Evolutionary conservation across 2,888 invertebrate species (phyloP).

Genomic region (Drosophila testacea): DNA sequence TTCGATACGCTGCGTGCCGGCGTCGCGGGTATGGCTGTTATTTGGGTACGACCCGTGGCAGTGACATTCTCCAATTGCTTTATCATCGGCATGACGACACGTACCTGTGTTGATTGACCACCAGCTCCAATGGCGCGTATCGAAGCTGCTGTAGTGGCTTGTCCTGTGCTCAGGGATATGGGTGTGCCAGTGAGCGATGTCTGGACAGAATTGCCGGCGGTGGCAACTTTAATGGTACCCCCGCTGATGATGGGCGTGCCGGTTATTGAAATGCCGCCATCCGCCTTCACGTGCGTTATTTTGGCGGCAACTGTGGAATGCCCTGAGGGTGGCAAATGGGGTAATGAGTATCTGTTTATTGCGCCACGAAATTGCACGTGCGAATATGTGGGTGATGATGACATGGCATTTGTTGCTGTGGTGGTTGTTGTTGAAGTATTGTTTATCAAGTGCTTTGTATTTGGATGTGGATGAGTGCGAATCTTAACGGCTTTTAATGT

Average conservation of each 20-base stretch:
- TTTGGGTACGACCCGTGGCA: conserved; percentile 82
- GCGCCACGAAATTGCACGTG: conserved; percentile 64
- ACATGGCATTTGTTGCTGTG: conserved; percentile 52
- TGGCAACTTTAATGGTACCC: conserved; percentile 78
- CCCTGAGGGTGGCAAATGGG: conserved; percentile 68
- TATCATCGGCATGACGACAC: conserved; percentile 85
- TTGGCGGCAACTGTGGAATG: conserved; percentile 85
- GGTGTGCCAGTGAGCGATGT: conserved; percentile 71
- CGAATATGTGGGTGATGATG: conserved; percentile 56
- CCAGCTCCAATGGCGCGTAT: conserved; percentile 82
- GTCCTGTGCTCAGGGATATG: conserved; percentile 74
- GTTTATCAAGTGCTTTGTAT: conserved; percentile 56
- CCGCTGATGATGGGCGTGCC: conserved; percentile 66
- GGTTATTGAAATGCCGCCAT: conserved; percentile 67
- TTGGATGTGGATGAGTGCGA: conserved; percentile 58
- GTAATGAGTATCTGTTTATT: conserved; percentile 75
- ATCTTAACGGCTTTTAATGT: conserved; percentile 70
- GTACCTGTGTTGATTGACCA: conserved; percentile 83
- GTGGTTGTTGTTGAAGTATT: conserved; percentile 47
- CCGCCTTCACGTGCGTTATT: conserved; percentile 86
- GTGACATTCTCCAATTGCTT: conserved; percentile 86
- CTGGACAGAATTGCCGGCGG: conserved; percentile 62
- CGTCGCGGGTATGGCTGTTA: conserved; percentile 83
- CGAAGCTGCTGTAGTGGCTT: conserved; percentile 80
- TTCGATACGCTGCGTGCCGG: conserved; percentile 83